phyloP scores from a whole-genome alignment of 2,113 vertebrate species.

The Onychorhynchus coronatus region DNA sequence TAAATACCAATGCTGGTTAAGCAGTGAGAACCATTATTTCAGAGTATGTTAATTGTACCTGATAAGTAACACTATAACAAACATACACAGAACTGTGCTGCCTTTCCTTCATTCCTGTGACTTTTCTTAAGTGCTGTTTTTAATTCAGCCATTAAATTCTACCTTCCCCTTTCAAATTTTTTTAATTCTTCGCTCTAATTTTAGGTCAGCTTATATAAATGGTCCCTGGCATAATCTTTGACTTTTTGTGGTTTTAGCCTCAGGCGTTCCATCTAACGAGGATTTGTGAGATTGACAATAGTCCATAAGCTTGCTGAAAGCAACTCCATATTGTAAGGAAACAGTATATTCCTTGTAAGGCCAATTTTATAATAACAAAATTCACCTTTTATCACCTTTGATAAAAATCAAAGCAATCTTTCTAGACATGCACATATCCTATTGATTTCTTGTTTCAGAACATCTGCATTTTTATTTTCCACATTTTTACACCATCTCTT shows the following conservation, averaged over 20 bases:
- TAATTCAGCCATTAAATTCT: neutral
- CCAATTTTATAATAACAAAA: neutral
- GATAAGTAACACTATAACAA: neutral
- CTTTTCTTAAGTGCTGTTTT: neutral
- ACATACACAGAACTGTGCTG: neutral
- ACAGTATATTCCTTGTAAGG: neutral
- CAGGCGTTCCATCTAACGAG: neutral
- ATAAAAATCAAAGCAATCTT: neutral
- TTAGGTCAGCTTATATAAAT: neutral
- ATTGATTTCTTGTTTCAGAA: neutral
- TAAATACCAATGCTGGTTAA: conserved; percentile 25
- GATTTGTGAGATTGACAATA: neutral
- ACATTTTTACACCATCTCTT: neutral
- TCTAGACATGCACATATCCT: neutral
- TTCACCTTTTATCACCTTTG: neutral
- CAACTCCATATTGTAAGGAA: neutral
- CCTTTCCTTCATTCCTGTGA: neutral
- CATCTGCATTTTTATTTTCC: neutral
- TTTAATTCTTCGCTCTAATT: neutral
- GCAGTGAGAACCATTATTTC: conserved; percentile 17
- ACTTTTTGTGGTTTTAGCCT: neutral
- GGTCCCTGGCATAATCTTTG: neutral
- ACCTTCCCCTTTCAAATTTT: neutral
- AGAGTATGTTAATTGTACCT: neutral
- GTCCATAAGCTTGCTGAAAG: neutral